Conservation (phyloP, 2,888 invertebrate genomes). For the Hermodice carunculata region DNA sequence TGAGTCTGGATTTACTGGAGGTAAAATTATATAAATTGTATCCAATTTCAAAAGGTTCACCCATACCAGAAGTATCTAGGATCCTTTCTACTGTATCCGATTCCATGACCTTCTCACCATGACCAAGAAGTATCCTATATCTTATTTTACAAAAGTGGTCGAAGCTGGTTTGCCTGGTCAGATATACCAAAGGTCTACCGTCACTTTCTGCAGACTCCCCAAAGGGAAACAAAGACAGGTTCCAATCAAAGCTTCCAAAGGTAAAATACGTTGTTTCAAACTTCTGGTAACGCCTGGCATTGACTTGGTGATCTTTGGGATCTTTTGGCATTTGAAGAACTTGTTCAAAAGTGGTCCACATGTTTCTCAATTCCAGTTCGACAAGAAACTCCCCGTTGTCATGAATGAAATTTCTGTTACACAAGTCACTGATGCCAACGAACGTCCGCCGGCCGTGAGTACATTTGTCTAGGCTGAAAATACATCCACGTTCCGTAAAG, state of each 20-base stretch:
- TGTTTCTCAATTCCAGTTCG: slow-evolving; percentile 82
- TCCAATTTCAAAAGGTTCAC: slow-evolving; percentile 55
- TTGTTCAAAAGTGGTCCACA: slow-evolving; percentile 81
- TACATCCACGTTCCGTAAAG: slow-evolving; percentile 82
- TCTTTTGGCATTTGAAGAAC: slow-evolving; percentile 32
- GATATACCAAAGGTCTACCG: slow-evolving; percentile 67
- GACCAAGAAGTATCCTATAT: slow-evolving; percentile 74
- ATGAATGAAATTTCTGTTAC: slow-evolving; percentile 79
- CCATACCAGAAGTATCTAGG: slow-evolving; percentile 59
- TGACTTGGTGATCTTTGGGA: slow-evolving; percentile 12
- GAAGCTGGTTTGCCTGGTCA: slow-evolving; percentile 84
- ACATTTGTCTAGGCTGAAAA: slow-evolving; percentile 66
- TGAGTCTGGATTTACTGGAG: slow-evolving; percentile 68
- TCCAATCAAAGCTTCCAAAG: slow-evolving; percentile 88
- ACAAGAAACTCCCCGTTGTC: slow-evolving; percentile 85
- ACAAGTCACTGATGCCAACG: slow-evolving; percentile 61
- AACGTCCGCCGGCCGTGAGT: slow-evolving; percentile 64
- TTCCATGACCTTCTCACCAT: slow-evolving; percentile 55
- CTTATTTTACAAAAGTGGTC: slow-evolving; percentile 79
- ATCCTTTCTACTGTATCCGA: slow-evolving; percentile 59
- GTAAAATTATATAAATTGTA: slow-evolving; percentile 52
- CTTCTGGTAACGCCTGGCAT: slow-evolving; percentile 48
- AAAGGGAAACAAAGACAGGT: slow-evolving; percentile 72
- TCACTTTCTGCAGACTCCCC: slow-evolving; percentile 55
- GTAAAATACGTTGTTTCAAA: slow-evolving; percentile 80